Base-by-base conservation (phyloP, 2,888 invertebrate genomes). In the Drosophila meridiana region DNA sequence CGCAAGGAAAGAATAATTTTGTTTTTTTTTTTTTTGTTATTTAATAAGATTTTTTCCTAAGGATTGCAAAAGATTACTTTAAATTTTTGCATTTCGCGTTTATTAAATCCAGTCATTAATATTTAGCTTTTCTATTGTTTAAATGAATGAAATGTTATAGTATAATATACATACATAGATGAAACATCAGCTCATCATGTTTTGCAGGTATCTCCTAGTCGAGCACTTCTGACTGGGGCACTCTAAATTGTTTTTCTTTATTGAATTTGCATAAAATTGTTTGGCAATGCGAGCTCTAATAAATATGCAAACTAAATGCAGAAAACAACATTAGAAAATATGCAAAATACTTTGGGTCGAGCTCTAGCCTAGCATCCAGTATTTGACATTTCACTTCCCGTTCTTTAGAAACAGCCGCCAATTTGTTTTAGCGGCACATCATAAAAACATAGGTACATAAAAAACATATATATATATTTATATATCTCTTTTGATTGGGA, bases 401-500 rank as follows among this genome's bases (percentile, higher is more conserved):
- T 67, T 75, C 57, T 56, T 50, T 61, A 61, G 45, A 45, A 62
- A 36, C 61, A 59, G 55, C 58, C 68, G 63, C 61, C 89, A 83
- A 89, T 89, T 84, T 76, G 84, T 83, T 80, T 87, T 4, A 80
- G 83, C 76, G 69, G 70, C 84, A 84, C 89, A 87, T 87, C 82
- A 70, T 84, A 76, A 80, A 86, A 77, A 62, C 3, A 9, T 4
- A 7, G 3, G 13, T 14, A 57, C 4, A 43, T 20, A 20, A 20
- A 20, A 20, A 20, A 20, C 20, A 20, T 20, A 20, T 56, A 56
- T 13, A 14, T 13, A 43, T 13, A 4, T 9, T 34, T 30, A 13
- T 32, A 55, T 20, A 43, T 78, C 80, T 77, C 53, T 55, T 36
- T 58, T 61, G 61, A 76, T 71, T 64, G 59, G 70, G 8, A 45